Percentiles rank a stretch among this genome's conserved stretches.
phyloP scores from a whole-genome alignment of 2,113 vertebrate genomes.

The Egretta garzetta region DNA sequence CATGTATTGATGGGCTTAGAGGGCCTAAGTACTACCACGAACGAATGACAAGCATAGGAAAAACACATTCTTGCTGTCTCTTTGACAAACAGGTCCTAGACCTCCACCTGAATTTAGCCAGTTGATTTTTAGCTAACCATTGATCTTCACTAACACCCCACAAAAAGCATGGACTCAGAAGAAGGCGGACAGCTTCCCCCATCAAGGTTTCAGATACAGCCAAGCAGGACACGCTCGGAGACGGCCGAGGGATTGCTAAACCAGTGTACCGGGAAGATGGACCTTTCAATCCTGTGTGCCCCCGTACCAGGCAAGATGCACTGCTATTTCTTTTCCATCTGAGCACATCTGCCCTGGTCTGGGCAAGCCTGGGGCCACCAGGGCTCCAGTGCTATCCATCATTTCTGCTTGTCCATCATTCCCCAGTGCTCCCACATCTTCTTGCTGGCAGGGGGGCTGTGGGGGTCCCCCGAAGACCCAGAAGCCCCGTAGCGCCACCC shows the following conservation, averaged over 20 bases:
- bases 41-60: background rate
- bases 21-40: background rate
- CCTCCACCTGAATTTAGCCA: background rate
- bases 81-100: background rate
- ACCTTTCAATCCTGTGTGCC: background rate
- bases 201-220: background rate
- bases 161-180: background rate
- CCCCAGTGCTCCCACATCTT: background rate
- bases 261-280: accelerated
- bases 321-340: accelerated
- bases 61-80: background rate
- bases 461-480: background rate
- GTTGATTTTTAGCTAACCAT: background rate
- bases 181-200: background rate
- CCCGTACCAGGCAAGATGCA: background rate
- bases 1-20: background rate
- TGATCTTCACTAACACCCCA: background rate
- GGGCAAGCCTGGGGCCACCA: background rate
- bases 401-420: background rate
- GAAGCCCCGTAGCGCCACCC: background rate
- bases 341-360: accelerated
- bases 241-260: background rate
- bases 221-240: background rate
- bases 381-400: background rate
- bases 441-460: accelerated